phyloP scores from a whole-genome alignment of 2,888 invertebrate genomes.

The Watsonalla binaria region DNA sequence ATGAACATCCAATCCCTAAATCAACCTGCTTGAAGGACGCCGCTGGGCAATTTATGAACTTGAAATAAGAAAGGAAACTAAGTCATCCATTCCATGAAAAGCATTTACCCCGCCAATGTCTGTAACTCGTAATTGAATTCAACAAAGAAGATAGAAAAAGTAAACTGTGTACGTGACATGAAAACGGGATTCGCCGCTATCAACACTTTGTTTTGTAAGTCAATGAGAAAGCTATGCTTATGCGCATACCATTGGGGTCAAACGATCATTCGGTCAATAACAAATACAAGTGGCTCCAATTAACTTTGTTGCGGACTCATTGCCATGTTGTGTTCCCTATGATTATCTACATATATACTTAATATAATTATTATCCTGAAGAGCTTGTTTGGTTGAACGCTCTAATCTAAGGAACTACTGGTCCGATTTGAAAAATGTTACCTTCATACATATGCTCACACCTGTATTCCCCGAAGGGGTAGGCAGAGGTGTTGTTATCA shows the following conservation, averaged over 20 bases:
- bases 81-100: slow-evolving; percentile 37
- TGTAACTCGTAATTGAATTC: slow-evolving; percentile 65
- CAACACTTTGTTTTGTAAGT: slow-evolving; percentile 60
- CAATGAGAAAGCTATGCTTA: slow-evolving; percentile 41
- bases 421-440: too few species aligned
- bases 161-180: slow-evolving; percentile 65
- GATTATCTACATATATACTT: too few species aligned
- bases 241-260: not conserved
- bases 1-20: not conserved
- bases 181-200: slow-evolving; percentile 50
- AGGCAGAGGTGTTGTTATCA: too few species aligned
- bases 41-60: slow-evolving; percentile 18
- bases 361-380: too few species aligned
- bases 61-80: slow-evolving; percentile 25
- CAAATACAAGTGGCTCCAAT: too few species aligned
- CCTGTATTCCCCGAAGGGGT: too few species aligned
- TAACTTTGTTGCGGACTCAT: not conserved
- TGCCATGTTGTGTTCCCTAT: too few species aligned
- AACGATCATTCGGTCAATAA: not conserved
- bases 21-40: slow-evolving; percentile 7
- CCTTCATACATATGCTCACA: too few species aligned
- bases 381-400: too few species aligned
- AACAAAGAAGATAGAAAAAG: slow-evolving; percentile 68
- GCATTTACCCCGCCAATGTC: slow-evolving; percentile 45
- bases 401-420: too few species aligned